Conservation (phyloP, 2,888 invertebrate genomes). For the Aphidoletes aphidimyza region DNA sequence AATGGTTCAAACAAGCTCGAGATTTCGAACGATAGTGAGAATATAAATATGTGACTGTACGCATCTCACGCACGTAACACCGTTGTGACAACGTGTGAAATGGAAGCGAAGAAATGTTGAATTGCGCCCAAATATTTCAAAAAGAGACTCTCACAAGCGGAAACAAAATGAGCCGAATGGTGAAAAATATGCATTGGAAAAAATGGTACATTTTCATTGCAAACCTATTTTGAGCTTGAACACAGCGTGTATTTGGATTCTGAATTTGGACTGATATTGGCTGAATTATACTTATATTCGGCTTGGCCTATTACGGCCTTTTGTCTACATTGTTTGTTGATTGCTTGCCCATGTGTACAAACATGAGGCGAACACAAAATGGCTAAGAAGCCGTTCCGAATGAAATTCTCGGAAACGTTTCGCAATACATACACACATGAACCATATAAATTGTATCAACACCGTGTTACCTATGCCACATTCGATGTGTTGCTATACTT, state of each 20-base stretch:
- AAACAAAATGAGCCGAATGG: neutral
- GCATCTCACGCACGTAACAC: too few relatives aligned
- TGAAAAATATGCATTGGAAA: neutral
- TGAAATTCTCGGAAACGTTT: neutral
- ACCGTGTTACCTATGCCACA: neutral
- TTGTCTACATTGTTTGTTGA: conserved; percentile 13
- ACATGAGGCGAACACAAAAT: neutral
- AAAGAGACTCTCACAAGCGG: conserved; percentile 10
- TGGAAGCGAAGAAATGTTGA: neutral
- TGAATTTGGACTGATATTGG: too few relatives aligned
- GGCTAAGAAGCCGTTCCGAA: neutral
- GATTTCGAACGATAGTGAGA: too few relatives aligned
- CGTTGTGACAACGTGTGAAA: conserved; percentile 19
- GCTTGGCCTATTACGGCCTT: too few relatives aligned
- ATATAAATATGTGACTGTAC: neutral
- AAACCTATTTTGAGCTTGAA: too few relatives aligned
- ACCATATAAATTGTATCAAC: conserved; percentile 9
- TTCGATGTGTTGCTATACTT: neutral
- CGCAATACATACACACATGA: too few relatives aligned
- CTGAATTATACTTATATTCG: too few relatives aligned
- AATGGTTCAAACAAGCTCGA: too few relatives aligned
- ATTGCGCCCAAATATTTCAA: too few relatives aligned
- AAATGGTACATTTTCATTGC: too few relatives aligned
- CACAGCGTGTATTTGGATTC: too few relatives aligned
- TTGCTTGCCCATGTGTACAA: neutral